Evolutionary conservation across 2,113 vertebrate species (phyloP).

Genomic region (Talpa occidentalis): DNA sequence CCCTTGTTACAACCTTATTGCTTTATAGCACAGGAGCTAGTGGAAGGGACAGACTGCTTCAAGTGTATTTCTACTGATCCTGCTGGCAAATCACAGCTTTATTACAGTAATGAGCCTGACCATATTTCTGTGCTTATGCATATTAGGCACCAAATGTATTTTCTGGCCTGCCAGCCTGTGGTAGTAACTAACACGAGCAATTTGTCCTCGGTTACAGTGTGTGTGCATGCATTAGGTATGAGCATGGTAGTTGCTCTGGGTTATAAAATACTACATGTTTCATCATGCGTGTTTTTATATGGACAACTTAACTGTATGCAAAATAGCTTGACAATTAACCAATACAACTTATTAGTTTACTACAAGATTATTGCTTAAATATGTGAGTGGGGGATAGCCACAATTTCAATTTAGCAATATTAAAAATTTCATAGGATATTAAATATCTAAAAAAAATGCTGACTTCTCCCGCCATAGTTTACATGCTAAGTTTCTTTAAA

Average conservation of each 20-base stretch:
- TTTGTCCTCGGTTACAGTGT: constrained; percentile 73
- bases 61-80: constrained; percentile 78
- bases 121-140: constrained; percentile 83
- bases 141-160: constrained; percentile 83
- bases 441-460: constrained; percentile 69
- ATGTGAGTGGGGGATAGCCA: constrained; percentile 58
- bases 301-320: constrained; percentile 75
- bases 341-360: constrained; percentile 61
- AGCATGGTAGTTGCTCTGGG: constrained; percentile 65
- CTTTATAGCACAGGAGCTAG: constrained; percentile 77
- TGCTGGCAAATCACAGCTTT: constrained; percentile 81
- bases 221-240: constrained; percentile 74
- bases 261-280: constrained; percentile 79
- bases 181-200: constrained; percentile 70
- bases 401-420: constrained; percentile 74
- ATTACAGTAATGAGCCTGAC: constrained; percentile 79
- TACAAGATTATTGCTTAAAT: constrained; percentile 70
- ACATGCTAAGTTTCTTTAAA: constrained; percentile 74
- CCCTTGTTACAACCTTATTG: constrained; percentile 80
- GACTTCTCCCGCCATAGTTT: background rate
- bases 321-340: constrained; percentile 72
- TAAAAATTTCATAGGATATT: constrained; percentile 68
- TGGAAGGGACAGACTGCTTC: constrained; percentile 74
- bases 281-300: constrained; percentile 69
- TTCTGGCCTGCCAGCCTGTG: constrained; percentile 76